Base-by-base conservation (phyloP, 2,797 vertebrate species). In the Myripristis murdjan region DNA sequence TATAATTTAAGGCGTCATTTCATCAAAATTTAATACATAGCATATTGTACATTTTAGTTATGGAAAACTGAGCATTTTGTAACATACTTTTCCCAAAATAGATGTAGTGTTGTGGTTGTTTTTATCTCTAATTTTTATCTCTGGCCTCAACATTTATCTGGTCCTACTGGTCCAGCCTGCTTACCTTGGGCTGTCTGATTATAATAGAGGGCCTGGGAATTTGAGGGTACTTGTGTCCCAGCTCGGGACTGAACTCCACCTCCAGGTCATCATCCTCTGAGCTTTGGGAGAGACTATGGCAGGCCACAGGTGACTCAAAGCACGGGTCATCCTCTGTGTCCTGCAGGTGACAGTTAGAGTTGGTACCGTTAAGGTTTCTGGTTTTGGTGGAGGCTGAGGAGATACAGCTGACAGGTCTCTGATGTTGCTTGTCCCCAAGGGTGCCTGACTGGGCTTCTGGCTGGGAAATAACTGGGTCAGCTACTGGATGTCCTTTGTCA, bases 141-240 rank as follows among this genome's bases (percentile, higher is more conserved):
- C 35, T 37, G 35, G 35, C 12, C 35, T 15, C 15, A 12, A 41
- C 14, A 41, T 41, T 41, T 41, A 41, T 41, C 35, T 37, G 35
- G 10, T 37, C 35, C 35, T 15, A 41, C 7, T 65, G 31, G 61
- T 0, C 6, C 14, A 44, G 4, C 4, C 3, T n/a, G 74, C 79
- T 87, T 89, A 95, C 94, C 89, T 86, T 67, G 9, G 68, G 55
- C 4, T 72, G 76, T 82, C 80, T 90, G 39, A 93, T 90, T 20
- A 91, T 79, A 63, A 95, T 93, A n/a, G 95, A 95, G 12, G 95
- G 95, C 66, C 95, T 92, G 53, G 95, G 94, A 70, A 95, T 95
- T 46, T 93, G 91, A 26, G 93, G 80, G 68, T 84, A 90, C 63
- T 78, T 90, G 16, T 77, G 37, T 51, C 82, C 77, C 68, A 81